Base-by-base conservation (phyloP, 1,140 invertebrate species). In the Anadara kagoshimensis region DNA sequence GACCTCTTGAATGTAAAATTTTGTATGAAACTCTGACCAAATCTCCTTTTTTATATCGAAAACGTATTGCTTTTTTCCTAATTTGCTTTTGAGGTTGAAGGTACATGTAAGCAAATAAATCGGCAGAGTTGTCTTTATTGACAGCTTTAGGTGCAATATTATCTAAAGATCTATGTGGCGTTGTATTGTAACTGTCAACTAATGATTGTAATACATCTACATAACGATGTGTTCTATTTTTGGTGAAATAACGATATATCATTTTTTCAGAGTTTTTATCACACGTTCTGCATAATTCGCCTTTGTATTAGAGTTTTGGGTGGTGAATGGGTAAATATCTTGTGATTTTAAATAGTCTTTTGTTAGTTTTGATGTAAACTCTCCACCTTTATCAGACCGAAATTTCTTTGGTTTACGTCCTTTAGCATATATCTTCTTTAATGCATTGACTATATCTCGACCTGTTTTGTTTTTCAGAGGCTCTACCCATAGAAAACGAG, bases 101-200 rank as follows among this genome's bases (percentile, higher is more conserved):
- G 45, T 71, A 64, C 69, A 63, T 53, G 20, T 62, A 45, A 10
- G 59, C 59, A 47, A 47, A 71, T 44, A 71, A 5, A 57, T 71
- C 61, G 14, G 69, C 41, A 12, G 43, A n/a, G 16, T 71, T 71
- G 5, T 22, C 41, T 56, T 54, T 29, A 44, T 18, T 71, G 16
- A 71, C 51, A 71, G 63, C 59, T 71, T 71, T 63, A 18, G 47
- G 69, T 10, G 59, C 59, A 44, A 54, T 36, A 45, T 24, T 45
- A 56, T 71, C 64, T 11, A 71, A 41, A 16, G 29, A 62, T 24
- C 49, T 26, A 44, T 71, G 58, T 18, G 69, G 61, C 5, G 49
- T 71, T 16, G 58, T 41, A 59, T 59, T 69, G 29, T 59, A 69
- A 20, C 20, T 49, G 20, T 69, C 47, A 5, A 69, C 56, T 5